phyloP scores from a whole-genome alignment of 2,113 vertebrate genomes.

The Sinocyclocheilus maitianheensis region DNA sequence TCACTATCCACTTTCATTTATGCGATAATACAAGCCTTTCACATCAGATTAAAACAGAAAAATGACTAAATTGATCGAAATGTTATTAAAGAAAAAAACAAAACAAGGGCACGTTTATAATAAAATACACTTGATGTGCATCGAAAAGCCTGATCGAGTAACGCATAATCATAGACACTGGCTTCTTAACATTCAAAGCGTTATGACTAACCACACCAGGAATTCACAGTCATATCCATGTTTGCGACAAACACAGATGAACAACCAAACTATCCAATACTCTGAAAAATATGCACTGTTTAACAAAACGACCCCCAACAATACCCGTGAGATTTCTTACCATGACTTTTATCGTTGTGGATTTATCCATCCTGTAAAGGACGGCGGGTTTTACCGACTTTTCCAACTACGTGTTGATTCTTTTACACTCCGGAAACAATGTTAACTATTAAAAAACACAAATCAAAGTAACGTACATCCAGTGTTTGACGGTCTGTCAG shows the following conservation, averaged over 20 bases:
- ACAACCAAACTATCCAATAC: neutral
- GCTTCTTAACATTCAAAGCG: neutral
- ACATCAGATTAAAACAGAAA: neutral
- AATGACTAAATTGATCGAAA: neutral
- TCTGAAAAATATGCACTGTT: too few species aligned
- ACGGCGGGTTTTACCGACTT: conserved; percentile 10
- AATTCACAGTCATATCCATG: neutral
- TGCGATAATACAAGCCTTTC: neutral
- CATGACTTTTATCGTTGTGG: conserved; percentile 10
- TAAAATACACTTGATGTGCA: neutral
- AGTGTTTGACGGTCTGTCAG: conserved; percentile 2
- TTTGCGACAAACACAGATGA: neutral
- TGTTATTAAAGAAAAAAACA: neutral
- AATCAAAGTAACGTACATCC: neutral
- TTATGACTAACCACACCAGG: neutral
- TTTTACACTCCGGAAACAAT: neutral
- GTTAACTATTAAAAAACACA: neutral
- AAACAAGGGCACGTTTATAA: neutral
- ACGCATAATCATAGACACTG: neutral
- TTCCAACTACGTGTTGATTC: neutral
- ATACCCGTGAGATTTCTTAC: conserved; percentile 3
- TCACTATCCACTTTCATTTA: neutral
- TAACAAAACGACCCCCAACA: neutral
- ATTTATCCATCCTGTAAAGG: conserved; percentile 31
- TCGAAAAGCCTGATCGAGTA: neutral